These are phyloP conservation scores for Pitta sordida DNA, from an alignment of 2,113 vertebrate genomes.

Conservation along the genomic window DNA sequence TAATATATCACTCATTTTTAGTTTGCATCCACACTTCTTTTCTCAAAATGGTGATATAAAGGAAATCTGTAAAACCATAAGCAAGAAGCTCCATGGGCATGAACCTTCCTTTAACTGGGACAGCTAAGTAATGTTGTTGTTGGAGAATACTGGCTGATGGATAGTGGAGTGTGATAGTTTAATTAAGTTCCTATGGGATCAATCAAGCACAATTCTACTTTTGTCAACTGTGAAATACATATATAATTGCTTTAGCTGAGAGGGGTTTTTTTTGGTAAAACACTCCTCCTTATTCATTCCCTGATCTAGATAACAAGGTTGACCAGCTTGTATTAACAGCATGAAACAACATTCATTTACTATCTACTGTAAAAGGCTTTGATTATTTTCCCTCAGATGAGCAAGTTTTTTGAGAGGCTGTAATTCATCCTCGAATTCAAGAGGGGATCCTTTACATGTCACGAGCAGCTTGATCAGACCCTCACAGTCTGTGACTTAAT, in stretches of 20 bases:
- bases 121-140: neutral
- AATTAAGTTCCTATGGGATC: neutral
- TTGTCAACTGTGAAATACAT: neutral
- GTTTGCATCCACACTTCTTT: neutral
- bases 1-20: neutral
- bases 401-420: neutral
- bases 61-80: neutral
- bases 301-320: neutral
- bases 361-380: neutral
- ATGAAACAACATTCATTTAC: conserved; percentile 18
- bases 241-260: neutral
- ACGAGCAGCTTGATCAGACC: neutral
- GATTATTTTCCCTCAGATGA: conserved; percentile 26
- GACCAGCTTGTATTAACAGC: conserved; percentile 13
- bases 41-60: neutral
- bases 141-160: neutral
- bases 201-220: neutral
- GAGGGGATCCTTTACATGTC: neutral
- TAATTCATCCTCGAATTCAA: neutral
- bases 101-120: neutral
- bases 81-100: neutral
- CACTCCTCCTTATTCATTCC: neutral
- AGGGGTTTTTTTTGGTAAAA: neutral
- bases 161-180: neutral
- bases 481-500: neutral